Conservation (phyloP, 2,113 vertebrate genomes). For the Arvicanthis niloticus region DNA sequence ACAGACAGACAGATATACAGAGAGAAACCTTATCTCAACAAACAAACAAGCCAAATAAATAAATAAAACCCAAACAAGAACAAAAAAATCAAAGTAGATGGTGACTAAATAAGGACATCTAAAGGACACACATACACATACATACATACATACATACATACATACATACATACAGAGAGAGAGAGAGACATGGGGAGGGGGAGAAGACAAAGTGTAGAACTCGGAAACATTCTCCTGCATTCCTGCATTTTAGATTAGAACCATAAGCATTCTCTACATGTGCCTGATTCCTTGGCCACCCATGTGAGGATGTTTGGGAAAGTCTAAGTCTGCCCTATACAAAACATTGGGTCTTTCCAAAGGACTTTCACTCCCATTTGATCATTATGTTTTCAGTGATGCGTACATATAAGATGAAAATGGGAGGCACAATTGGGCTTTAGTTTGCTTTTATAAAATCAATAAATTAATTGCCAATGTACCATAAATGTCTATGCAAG, state of each 20-base stretch:
- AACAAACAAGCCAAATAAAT: neutral
- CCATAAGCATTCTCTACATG: neutral
- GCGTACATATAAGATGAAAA: neutral
- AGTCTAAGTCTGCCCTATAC: neutral
- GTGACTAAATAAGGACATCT: neutral
- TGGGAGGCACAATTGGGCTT: neutral
- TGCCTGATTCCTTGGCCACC: neutral
- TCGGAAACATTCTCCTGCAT: neutral
- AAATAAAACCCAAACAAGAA: neutral
- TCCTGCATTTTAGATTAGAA: neutral
- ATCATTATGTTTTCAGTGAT: neutral
- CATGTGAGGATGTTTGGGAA: neutral
- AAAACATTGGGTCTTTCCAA: neutral
- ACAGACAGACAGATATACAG: neutral
- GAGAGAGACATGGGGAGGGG: too few relatives aligned
- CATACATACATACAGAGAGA: neutral
- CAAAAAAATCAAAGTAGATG: neutral
- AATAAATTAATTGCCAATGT: neutral
- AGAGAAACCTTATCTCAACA: too few relatives aligned
- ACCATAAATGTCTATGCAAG: neutral
- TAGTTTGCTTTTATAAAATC: neutral
- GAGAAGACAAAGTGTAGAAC: neutral
- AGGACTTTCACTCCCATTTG: neutral
- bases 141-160: neutral
- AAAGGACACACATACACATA: neutral